phyloP scores from a whole-genome alignment of 1,140 invertebrate species.

The Brachionus calyciflorus region DNA sequence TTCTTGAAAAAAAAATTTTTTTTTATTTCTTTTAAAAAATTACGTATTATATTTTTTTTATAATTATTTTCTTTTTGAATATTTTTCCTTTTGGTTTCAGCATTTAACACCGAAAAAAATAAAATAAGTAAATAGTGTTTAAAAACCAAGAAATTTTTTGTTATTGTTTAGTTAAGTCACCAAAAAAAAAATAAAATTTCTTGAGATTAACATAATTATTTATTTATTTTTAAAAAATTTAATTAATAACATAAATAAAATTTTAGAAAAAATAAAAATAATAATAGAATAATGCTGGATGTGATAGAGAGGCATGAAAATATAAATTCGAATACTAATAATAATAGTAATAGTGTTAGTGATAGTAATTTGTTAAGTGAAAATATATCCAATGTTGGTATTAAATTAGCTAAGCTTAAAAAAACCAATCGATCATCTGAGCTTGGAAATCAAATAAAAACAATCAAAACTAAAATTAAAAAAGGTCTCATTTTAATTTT shows the following conservation, averaged over 20 bases:
- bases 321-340: not conserved
- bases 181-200: not conserved
- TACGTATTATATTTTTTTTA: too few relatives aligned
- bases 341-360: not conserved
- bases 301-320: not conserved
- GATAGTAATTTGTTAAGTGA: not conserved
- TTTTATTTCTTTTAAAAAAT: not conserved
- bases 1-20: not conserved
- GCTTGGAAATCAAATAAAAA: not conserved
- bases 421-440: constrained; percentile 10
- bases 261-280: too few relatives aligned
- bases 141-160: too few relatives aligned
- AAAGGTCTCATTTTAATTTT: not conserved
- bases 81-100: too few relatives aligned
- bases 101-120: too few relatives aligned
- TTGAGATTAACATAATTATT: not conserved
- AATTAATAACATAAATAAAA: too few relatives aligned
- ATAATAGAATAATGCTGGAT: constrained; percentile 16
- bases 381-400: constrained; percentile 31
- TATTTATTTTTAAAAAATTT: too few relatives aligned
- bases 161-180: too few relatives aligned
- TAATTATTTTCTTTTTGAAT: too few relatives aligned
- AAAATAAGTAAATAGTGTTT: too few relatives aligned
- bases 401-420: constrained; percentile 33
- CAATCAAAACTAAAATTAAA: constrained; percentile 24